Evolutionary conservation across 2,113 vertebrate genomes (phyloP).

Genomic region (Lipotes vexillifer): DNA sequence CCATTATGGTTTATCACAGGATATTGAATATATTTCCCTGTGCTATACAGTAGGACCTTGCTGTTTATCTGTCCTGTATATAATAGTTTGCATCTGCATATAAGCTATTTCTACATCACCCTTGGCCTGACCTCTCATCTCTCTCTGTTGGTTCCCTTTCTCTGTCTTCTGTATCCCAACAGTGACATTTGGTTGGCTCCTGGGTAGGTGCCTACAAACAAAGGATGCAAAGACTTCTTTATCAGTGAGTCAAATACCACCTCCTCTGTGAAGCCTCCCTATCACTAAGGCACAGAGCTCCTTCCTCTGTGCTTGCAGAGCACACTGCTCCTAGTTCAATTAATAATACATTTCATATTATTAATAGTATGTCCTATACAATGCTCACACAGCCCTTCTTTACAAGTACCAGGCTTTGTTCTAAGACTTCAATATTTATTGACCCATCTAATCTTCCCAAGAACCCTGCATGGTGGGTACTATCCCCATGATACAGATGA

Average conservation of each 20-base stretch:
- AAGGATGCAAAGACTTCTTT: neutral
- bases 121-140: neutral
- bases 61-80: too few relatives aligned
- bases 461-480: neutral
- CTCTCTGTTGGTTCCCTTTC: neutral
- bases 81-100: neutral
- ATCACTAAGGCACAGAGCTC: neutral
- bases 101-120: neutral
- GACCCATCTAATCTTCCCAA: neutral
- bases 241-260: neutral
- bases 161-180: neutral
- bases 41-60: too few relatives aligned
- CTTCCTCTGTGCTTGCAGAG: neutral
- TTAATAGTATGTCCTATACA: neutral
- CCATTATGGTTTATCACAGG: too few relatives aligned
- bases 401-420: neutral
- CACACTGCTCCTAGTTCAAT: neutral
- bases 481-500: neutral
- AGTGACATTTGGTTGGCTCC: neutral
- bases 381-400: neutral
- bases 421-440: neutral
- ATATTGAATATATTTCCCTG: too few relatives aligned
- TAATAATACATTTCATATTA: neutral
- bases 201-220: neutral
- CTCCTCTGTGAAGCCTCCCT: neutral